Evolutionary conservation across 2,888 invertebrate species (phyloP), one percentile per base, ranked within the genome.

Genomic region (Harpalus rufipes): DNA sequence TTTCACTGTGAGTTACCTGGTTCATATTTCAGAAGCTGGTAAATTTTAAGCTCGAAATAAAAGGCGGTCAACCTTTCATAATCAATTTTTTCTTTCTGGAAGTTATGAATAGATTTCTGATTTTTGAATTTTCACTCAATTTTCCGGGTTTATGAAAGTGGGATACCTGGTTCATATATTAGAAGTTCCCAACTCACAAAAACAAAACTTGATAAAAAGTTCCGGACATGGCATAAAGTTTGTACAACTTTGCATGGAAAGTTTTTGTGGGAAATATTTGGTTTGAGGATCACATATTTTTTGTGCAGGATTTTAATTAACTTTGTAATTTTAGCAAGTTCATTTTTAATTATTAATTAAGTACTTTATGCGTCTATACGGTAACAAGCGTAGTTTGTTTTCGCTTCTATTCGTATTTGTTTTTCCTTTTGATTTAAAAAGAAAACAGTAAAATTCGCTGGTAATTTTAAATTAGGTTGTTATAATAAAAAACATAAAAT

Each of bases 271-370:
- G 41, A 68, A 39, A 68, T 68, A 68, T 68, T 68, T 68, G 68
- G n/a, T 39, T 41, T 21, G 7, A 18, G 18, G 61, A 61, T 65
- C 14, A 7, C 14, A 68, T 14, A 68, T 68, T 68, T 68, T 68
- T 68, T 68, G 68, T 39, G 14, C 1, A 12, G 18, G 10, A 51
- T 74, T 76, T 76, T 76, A 76, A 76, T 51, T 76, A 51, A 32
- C 32, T 32, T 32, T 76, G 25, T 63, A 39, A 68, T 68, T 39
- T 68, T 65, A 65, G 65, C 6, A 14, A 68, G n/a, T 68, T 14
- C n/a, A 14, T 68, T 68, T 68, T 68, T 39, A 68, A 68, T 68
- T 39, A 41, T 68, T 68, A 68, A 68, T 68, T 41, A 68, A 16
- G 7, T 41, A 32, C 21, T 21, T 21, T 1, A 21, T 21, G 32